These are phyloP conservation scores for Pseudomyrmex concolor DNA, from an alignment of 1,140 invertebrate species.

Conservation along the genomic window DNA sequence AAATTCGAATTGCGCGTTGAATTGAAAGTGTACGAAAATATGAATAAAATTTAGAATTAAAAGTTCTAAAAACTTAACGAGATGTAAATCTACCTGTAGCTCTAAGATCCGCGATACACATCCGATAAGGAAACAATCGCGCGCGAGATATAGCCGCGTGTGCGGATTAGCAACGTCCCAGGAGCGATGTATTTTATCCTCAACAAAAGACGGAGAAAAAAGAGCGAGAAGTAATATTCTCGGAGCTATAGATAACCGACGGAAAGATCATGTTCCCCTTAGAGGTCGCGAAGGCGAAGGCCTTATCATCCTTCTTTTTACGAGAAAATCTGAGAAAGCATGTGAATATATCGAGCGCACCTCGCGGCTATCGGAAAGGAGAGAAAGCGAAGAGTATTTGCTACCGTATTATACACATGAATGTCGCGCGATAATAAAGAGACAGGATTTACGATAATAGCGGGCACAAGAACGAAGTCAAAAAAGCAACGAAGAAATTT, in stretches of 20 bases:
- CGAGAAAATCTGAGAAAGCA: constrained; percentile 19
- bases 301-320: constrained; percentile 50
- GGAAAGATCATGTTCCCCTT: neutral
- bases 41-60: constrained; percentile 15
- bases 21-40: too few relatives aligned
- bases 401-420: neutral
- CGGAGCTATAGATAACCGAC: neutral
- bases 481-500: neutral
- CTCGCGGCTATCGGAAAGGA: constrained; percentile 8
- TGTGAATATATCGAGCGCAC: constrained; percentile 39
- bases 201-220: neutral
- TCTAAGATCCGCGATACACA: constrained; percentile 71
- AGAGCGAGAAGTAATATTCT: constrained; percentile 29
- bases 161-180: constrained; percentile 72
- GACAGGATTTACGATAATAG: constrained; percentile 12
- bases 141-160: constrained; percentile 69
- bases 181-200: constrained; percentile 59
- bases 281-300: constrained; percentile 10
- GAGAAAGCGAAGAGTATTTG: constrained; percentile 37
- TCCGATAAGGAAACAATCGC: constrained; percentile 69
- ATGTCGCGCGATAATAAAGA: constrained; percentile 37
- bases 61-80: constrained; percentile 69
- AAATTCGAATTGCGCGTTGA: too few relatives aligned
- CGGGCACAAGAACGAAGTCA: neutral
- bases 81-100: constrained; percentile 76